A percentile compares a stretch with the other conserved stretches of the same genome.
Conservation (phyloP, 2,797 vertebrate genomes). For the Centroberyx gerrardi region DNA sequence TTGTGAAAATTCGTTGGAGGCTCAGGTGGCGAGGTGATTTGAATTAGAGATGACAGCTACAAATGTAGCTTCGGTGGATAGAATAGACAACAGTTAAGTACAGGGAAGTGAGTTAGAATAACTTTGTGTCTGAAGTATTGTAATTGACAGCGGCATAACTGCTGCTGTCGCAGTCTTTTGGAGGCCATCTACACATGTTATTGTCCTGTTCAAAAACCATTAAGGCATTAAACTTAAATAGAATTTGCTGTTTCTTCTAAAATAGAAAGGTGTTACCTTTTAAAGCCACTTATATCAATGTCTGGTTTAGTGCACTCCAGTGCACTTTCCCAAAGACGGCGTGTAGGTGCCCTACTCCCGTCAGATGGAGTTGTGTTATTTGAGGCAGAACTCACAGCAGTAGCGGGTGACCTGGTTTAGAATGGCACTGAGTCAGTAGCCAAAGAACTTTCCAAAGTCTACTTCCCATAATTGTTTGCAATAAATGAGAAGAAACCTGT, state of each 20-base stretch:
- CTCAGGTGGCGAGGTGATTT: constrained; percentile 57
- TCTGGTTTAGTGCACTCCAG: constrained; percentile 1
- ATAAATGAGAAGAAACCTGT: constrained; percentile 13
- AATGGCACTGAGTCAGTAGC: constrained; percentile 37
- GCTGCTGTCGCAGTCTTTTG: constrained; percentile 15
- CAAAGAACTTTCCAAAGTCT: constrained; percentile 41
- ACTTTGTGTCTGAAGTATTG: constrained; percentile 49
- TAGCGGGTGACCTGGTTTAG: constrained; percentile 68
- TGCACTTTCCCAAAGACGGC: constrained; percentile 26
- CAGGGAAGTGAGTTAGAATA: constrained; percentile 49
- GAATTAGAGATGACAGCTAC: constrained; percentile 50
- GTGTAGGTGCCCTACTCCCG: constrained; percentile 53
- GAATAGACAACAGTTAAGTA: constrained; percentile 33
- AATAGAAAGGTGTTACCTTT: constrained; percentile 1
- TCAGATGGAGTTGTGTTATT: constrained; percentile 58
- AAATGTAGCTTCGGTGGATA: constrained; percentile 37
- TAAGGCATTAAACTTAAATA: constrained; percentile 60
- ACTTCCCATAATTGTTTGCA: constrained; percentile 44
- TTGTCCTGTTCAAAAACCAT: constrained; percentile 48
- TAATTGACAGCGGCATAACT: constrained; percentile 54
- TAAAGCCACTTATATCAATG: constrained; percentile 40
- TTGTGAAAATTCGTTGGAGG: constrained; percentile 10
- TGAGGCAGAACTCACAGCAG: constrained; percentile 56
- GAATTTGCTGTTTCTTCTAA: constrained; percentile 23
- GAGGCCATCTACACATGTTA: constrained; percentile 26